Evolutionary conservation across 2,888 invertebrate species (phyloP), one percentile per base, ranked within the genome.

Genomic region (Troglohyphantes excavatus): DNA sequence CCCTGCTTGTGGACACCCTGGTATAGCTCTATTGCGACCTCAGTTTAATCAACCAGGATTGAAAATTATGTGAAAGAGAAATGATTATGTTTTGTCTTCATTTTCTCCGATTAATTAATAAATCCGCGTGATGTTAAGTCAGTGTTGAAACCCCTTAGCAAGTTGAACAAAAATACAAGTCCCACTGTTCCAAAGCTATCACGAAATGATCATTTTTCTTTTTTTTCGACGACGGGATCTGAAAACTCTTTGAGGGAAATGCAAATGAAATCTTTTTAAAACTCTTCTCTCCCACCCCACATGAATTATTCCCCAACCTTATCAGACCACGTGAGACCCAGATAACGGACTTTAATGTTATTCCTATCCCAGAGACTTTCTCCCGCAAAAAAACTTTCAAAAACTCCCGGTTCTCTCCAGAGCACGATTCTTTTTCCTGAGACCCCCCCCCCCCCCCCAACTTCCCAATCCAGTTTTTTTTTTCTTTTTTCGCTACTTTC

Each of bases 231-330:
- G 33, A n/a, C 46, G 29, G 67, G 29, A 29, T 65, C 46, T 46
- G 68, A 29, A 67, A 26, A 27, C 67, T 68, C n/a, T 39, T 63
- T 73, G 83, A 73, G 76, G 17, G n/a, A n/a, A 86, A 86, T 86
- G 78, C 85, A 78, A 86, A 86, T 86, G 85, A 70, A 86, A 86
- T 76, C 85, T 86, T 73, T 53, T 83, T 83, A 73, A 83, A 83
- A 72, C 63, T 83, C 70, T 33, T 73, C 65, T 46, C 46, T 70
- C 27, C 43, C 63, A 59, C 53, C 53, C 13, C 17, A 53, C 70
- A 86, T 86, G 85, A 67, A 86, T 86, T 86, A 86, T 86, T 86
- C 85, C 46, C 19, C n/a, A 53, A 33, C 46, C n/a, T 27, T 86
- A 61, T 78, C 33, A 68, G 53, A 78, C 76, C 85, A 86, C 72